Evolutionary conservation across 2,888 invertebrate genomes (phyloP).

Genomic region (Cataglyphis livida): DNA sequence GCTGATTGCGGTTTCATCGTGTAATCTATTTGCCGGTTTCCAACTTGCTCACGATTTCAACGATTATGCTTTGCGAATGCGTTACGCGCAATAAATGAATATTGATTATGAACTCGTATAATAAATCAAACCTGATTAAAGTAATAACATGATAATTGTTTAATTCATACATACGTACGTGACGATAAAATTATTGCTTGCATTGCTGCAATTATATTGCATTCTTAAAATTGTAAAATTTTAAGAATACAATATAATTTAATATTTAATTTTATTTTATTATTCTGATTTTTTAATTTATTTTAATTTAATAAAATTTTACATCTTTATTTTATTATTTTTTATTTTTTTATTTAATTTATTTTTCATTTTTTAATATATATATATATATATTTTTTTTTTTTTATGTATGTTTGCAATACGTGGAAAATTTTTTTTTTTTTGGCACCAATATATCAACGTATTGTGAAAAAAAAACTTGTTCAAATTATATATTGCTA

Average conservation of each 20-base stretch:
- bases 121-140: slow-evolving; percentile 21
- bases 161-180: background rate
- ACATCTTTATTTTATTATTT: no score
- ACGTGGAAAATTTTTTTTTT: background rate
- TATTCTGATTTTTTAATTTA: background rate
- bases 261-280: background rate
- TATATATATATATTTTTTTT: background rate
- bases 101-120: slow-evolving; percentile 13
- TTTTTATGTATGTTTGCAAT: background rate
- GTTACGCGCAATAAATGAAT: background rate
- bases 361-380: no score
- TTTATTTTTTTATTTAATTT: no score
- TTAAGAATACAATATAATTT: no score
- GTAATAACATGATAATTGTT: slow-evolving; percentile 26
- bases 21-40: slow-evolving; percentile 16
- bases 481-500: background rate
- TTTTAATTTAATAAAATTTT: no score
- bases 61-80: slow-evolving; percentile 1
- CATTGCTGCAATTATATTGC: background rate
- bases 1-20: slow-evolving; percentile 13
- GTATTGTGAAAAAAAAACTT: background rate
- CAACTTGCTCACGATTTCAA: background rate
- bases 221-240: background rate
- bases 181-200: background rate
- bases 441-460: background rate